Evolutionary conservation across 2,113 vertebrate genomes (phyloP), one percentile per base, ranked within the genome.

Genomic region (Micronycteris hirsuta): DNA sequence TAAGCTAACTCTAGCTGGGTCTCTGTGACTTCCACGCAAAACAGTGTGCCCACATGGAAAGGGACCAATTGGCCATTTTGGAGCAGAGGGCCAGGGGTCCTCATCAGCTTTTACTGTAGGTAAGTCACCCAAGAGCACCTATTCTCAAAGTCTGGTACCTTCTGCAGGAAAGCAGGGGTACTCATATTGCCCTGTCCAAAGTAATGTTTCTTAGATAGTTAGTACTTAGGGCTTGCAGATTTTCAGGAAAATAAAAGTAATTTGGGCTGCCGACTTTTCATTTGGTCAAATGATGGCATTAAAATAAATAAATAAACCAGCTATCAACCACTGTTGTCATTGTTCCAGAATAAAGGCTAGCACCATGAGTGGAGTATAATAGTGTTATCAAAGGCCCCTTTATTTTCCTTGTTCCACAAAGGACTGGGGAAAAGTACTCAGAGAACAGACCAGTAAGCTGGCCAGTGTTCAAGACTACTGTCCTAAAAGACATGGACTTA

Each of bases 121-220:
- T 19, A 38, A 38, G 24, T 47, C 24, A 1, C 47, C 54, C 4
- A 7, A 2, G 4, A 17, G 20, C 22, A 12, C 56, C 10, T 0
- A 0, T 31, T 16, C 31, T 28, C 16, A 13, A 24, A 0, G 0
- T 7, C 52, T n/a, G 38, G 68, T 31, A 38, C 77, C 45, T 47
- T 5, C 2, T 0, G 4, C 36, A 45, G 38, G 28, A n/a, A 61
- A 81, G 80, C n/a, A 19, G 16, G 33, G 54, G 12, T 41, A 3
- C 3, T 71, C 38, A 33, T 1, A 12, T 33, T 33, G 49, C 3
- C 15, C 83, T 76, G 20, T 61, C 16, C 47, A 20, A 33, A 45
- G 28, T 49, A 16, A 76, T 4, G 36, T 22, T 20, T 78, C 36
- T 14, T 54, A n/a, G 6, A 41, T 24, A 15, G 47, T 56, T 74